Base-by-base conservation (phyloP, 1,140 invertebrate species). In the Rhopalosiphum maidis region DNA sequence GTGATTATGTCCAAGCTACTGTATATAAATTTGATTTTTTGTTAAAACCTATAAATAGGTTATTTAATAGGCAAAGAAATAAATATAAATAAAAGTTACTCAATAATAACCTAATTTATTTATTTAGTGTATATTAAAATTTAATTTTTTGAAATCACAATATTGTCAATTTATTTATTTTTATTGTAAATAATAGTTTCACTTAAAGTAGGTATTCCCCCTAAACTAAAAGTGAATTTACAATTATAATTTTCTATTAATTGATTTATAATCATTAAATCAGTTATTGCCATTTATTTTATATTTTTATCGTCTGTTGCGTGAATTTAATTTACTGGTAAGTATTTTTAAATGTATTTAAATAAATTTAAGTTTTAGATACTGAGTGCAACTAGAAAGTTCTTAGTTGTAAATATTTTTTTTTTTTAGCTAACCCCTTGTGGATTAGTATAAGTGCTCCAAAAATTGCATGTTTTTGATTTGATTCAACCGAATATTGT, bases 81-180 rank as follows among this genome's bases (percentile, higher is more conserved):
- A 30, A 55, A 60, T 68, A 68, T 43, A 68, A 90, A 68, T 43
- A 6, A 68, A 90, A 68, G 15, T 60, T 90, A 54, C 43, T 68
- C 11, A 43, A 43, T 30, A 55, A 22, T 54, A 60, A 90, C 51
- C 21, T 5, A 22, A 90, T 41, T 90, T 68, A 90, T 68, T 55
- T 90, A 90, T 90, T 90, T 60, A 90, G 37, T 90, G 6, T 60
- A 68, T 68, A 90, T 90, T 90, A 60, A 90, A 90, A 60, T 90
- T 43, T 8, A 90, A 68, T 41, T 60, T 25, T 41, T 68, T 11
- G 30, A 51, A 68, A 30, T 41, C 23, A 68, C 23, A 90, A 90
- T 68, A 68, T 89, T 90, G 89, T 90, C 89, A 90, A 21, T 68
- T 90, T 90, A 60, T 60, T 89, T 89, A 5, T 90, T 90, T n/a